Percentiles rank a stretch among this genome's conserved stretches.
Conservation (phyloP, 2,113 vertebrate genomes). For the Panurus biarmicus region DNA sequence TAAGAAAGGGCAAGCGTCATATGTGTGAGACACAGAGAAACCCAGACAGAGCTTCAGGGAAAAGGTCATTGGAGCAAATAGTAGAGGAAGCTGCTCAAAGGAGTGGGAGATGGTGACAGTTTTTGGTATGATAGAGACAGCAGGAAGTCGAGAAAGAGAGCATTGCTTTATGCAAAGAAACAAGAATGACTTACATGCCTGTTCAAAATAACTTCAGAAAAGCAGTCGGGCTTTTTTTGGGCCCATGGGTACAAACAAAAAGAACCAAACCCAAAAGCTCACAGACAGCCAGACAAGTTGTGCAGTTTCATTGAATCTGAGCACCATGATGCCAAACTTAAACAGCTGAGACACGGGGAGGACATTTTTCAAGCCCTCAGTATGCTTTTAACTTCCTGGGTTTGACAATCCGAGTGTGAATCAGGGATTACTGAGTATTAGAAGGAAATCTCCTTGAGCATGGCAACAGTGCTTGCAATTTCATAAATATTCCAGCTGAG, state of each 20-base stretch:
- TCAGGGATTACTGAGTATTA: slow-evolving; percentile 11
- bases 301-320: not conserved
- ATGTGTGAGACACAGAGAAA: not conserved
- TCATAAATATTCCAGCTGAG: slow-evolving; percentile 35
- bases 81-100: not conserved
- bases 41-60: not conserved
- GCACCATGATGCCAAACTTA: not conserved
- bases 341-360: not conserved
- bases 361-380: not conserved
- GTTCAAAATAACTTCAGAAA: not conserved
- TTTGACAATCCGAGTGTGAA: not conserved
- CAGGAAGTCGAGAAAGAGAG: not conserved
- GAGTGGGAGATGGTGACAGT: not conserved
- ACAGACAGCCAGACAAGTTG: not conserved
- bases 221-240: not conserved
- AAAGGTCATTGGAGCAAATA: not conserved
- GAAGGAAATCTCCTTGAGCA: slow-evolving; percentile 21
- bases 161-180: not conserved
- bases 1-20: not conserved
- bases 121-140: not conserved
- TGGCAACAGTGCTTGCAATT: not conserved
- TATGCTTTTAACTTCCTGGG: not conserved
- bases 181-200: not conserved
- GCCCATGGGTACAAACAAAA: not conserved
- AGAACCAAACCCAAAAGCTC: not conserved